Evolutionary conservation across 2,888 invertebrate genomes (phyloP), one percentile per base, ranked within the genome.

Genomic region (Dione juno): DNA sequence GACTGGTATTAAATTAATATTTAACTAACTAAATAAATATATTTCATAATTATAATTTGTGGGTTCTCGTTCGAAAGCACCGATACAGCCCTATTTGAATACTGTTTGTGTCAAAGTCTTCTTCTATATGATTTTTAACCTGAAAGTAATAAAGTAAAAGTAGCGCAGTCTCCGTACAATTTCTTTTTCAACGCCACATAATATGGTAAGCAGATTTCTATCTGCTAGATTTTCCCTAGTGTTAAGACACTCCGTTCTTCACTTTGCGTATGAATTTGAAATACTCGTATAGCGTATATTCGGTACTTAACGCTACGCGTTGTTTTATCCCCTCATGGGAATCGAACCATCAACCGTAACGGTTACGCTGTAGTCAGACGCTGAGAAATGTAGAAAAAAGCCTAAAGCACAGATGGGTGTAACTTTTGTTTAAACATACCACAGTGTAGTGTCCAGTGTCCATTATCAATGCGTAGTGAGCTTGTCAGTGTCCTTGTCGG

Each of bases 401-500:
- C n/a, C n/a, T n/a, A n/a, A n/a, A n/a, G n/a, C n/a, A n/a, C n/a
- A n/a, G n/a, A n/a, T n/a, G n/a, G n/a, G n/a, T n/a, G n/a, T n/a
- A 3, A 28, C 28, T 3, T 28, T 28, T 28, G 3, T 28, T n/a
- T 6, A n/a, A n/a, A 61, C 61, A 28, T 45, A 61, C 61, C 61
- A 43, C 11, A 35, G 8, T 0, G 13, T n/a, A 10, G 16, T 28
- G 28, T 11, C 14, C 19, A 5, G 10, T 3, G 77, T 81, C 41
- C 13, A 8, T 11, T 3, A 77, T 81, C 61, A 73, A 0, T 77
- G 70, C 0, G 84, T 82, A 73, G 92, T 92, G 1, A 92, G 86
- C 41, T 87, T 84, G 66, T 90, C 92, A 0, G 92, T 92, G 75
- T 92, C 92, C 73, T 86, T 85, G 82, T 92, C 92, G 16, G 81